Evolutionary conservation across 2,113 vertebrate species (phyloP).

Genomic region (Strix uralensis): DNA sequence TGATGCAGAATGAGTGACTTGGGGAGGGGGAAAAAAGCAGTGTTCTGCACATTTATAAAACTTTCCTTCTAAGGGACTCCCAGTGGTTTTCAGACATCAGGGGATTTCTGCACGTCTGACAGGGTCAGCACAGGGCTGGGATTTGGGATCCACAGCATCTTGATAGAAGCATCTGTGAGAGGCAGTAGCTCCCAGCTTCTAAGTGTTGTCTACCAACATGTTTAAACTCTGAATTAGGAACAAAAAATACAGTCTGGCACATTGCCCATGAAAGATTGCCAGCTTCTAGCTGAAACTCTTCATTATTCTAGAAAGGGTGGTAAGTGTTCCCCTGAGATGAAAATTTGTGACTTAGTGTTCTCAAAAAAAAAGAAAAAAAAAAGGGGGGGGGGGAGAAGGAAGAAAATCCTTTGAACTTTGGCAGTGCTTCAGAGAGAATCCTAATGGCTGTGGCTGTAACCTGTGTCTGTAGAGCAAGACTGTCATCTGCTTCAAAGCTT

Average conservation of each 20-base stretch:
- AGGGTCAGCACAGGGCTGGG: background rate
- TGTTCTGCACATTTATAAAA: background rate
- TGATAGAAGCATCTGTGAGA: background rate
- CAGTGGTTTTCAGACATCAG: background rate
- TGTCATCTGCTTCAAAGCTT: background rate
- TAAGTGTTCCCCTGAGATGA: background rate
- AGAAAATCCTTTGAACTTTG: background rate
- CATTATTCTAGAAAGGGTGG: background rate
- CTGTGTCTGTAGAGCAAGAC: background rate
- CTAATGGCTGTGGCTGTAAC: background rate
- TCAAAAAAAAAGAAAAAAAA: background rate
- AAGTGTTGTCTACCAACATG: conserved; percentile 1
- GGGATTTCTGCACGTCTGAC: background rate
- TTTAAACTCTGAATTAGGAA: conserved; percentile 31
- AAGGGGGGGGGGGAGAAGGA: rapidly evolving
- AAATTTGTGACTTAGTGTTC: background rate
- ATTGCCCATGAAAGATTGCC: conserved; percentile 30
- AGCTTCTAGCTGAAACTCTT: conserved; percentile 21
- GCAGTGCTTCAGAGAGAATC: background rate
- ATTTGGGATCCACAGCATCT: background rate
- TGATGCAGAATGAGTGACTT: conserved; percentile 19
- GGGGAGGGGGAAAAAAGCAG: background rate
- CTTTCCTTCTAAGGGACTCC: background rate
- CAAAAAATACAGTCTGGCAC: conserved; percentile 19
- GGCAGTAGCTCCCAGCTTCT: background rate